These are phyloP conservation scores for Denticeps clupeoides DNA, from an alignment of 2,797 vertebrate species.

Conservation along the genomic window DNA sequence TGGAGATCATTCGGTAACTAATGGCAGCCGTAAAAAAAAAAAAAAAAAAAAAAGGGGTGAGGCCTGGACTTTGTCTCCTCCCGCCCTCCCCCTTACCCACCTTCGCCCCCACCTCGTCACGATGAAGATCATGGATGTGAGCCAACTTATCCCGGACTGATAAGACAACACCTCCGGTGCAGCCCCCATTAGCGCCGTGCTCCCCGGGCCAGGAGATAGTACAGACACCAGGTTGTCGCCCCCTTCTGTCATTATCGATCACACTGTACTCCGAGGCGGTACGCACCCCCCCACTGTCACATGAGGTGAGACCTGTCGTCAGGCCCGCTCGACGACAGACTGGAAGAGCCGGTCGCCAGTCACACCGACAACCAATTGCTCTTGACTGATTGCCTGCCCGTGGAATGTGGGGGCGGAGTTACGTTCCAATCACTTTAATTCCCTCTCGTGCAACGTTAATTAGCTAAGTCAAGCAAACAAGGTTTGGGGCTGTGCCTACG, in stretches of 20 bases:
- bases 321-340: too few relatives aligned
- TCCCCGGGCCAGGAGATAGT: neutral
- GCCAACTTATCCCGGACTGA: neutral
- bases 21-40: neutral
- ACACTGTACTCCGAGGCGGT: neutral
- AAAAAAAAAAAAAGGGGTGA: too few relatives aligned
- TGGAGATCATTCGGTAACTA: slow-evolving; percentile 1
- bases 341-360: too few relatives aligned
- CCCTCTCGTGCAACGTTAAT: slow-evolving; percentile 41
- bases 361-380: slow-evolving; percentile 21
- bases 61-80: slow-evolving; percentile 4
- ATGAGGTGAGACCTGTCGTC: too few relatives aligned
- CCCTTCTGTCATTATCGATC: neutral
- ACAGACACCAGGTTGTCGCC: too few relatives aligned
- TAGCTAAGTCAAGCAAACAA: slow-evolving; percentile 44
- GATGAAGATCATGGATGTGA: neutral
- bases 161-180: neutral
- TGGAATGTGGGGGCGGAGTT: slow-evolving; percentile 30
- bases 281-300: too few relatives aligned
- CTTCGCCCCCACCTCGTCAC: too few relatives aligned
- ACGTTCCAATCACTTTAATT: slow-evolving; percentile 27
- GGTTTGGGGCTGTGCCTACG: slow-evolving; percentile 17
- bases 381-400: slow-evolving; percentile 11
- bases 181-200: neutral
- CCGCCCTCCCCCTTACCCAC: too few relatives aligned